These are phyloP conservation scores for Cryptomyrus ogoouensis DNA, from an alignment of 2,113 vertebrate species.

Conservation along the genomic window DNA sequence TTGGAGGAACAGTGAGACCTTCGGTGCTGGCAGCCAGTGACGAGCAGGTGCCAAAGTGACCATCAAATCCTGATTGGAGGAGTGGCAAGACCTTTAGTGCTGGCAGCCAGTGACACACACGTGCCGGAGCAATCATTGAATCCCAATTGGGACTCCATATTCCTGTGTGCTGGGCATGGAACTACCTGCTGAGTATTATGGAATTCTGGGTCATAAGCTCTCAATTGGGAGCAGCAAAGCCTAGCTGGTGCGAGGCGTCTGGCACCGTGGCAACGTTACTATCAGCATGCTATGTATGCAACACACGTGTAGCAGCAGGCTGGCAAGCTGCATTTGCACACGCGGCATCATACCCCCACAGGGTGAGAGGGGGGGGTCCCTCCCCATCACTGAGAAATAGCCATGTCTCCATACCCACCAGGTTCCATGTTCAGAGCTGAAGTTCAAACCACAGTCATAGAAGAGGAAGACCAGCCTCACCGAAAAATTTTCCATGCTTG, in stretches of 20 bases:
- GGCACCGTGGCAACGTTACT: not conserved
- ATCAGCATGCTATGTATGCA: too few relatives aligned
- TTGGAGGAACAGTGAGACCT: not conserved
- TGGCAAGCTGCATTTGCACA: not conserved
- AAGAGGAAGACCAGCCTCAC: conserved; percentile 12
- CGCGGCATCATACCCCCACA: not conserved
- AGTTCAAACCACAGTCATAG: not conserved
- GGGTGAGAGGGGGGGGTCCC: not conserved
- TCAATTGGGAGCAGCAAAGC: not conserved
- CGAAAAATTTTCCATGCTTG: conserved; percentile 30
- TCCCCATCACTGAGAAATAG: not conserved
- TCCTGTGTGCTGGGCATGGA: not conserved
- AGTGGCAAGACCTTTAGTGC: not conserved
- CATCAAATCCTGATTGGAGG: not conserved
- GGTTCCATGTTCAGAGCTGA: not conserved
- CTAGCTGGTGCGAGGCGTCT: not conserved
- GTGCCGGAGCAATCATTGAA: not conserved
- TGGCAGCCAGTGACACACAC: not conserved
- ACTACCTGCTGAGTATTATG: not conserved
- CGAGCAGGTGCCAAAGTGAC: not conserved
- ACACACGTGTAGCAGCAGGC: not conserved
- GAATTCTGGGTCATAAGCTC: not conserved
- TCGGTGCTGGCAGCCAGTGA: not conserved
- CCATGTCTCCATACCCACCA: not conserved
- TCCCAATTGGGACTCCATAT: not conserved